Evolutionary conservation across 2,113 vertebrate species (phyloP), one percentile per base, ranked within the genome.

Genomic region (Anoplopoma fimbria): DNA sequence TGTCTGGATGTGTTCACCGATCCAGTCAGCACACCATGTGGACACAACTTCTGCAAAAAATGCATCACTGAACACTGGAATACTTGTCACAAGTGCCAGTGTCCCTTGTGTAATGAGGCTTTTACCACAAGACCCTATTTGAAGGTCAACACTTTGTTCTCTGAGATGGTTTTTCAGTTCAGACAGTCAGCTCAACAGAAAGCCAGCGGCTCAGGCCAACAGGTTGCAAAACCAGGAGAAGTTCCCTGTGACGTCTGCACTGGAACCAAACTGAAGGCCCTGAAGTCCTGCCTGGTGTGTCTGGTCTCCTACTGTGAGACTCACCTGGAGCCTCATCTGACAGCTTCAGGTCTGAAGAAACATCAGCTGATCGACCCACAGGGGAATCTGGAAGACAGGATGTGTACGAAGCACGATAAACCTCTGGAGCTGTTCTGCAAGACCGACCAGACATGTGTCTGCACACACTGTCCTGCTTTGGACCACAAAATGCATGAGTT

Each of bases 261-360:
- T n/a, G n/a, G n/a, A n/a, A n/a, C n/a, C n/a, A n/a, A n/a, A n/a
- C n/a, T n/a, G n/a, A n/a, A n/a, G n/a, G n/a, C n/a, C n/a, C n/a
- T n/a, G n/a, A n/a, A n/a, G n/a, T n/a, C n/a, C n/a, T n/a, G n/a
- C n/a, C n/a, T n/a, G n/a, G n/a, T n/a, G n/a, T n/a, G n/a, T n/a
- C n/a, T n/a, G n/a, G n/a, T n/a, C n/a, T n/a, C n/a, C n/a, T n/a
- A n/a, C n/a, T n/a, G n/a, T n/a, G n/a, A n/a, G n/a, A 55, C 57
- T 76, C 80, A 75, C 72, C 80, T 82, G 80, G 47, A 82, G 65
- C 57, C 64, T 82, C 80, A 82, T 42, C 34, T 76, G 55, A 76
- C 33, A n/a, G 23, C 7, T 0, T 14, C 72, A 63, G 1, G 57
- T 0, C 65, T 82, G 72, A 76, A 21, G 14, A 69, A 13, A 57